Evolutionary conservation across 2,797 vertebrate genomes (phyloP), one percentile per base, ranked within the genome.

Genomic region (Denticeps clupeoides): DNA sequence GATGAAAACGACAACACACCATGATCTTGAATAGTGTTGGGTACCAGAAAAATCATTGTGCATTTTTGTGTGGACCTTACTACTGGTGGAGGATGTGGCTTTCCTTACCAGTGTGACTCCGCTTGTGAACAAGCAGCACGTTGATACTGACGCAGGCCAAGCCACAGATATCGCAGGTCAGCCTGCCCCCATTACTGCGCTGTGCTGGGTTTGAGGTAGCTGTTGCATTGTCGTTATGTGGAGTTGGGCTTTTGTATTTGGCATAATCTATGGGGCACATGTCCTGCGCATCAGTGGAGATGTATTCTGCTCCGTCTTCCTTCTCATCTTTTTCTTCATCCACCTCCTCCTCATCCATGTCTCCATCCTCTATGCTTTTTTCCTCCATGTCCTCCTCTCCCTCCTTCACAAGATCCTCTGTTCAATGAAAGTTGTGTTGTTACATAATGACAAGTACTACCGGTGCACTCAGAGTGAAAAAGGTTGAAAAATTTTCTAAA

Each of bases 101-200:
- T 60, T 76, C 76, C 82, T 87, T 80, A 96, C 92, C 92, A 32
- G 91, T 95, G 75, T 95, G 91, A 75, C 91, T 95, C 71, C 91
- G 85, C 52, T 95, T 94, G 74, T 97, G 92, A 69, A 97, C 92
- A 77, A 95, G 85, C 77, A 97, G 77, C 46, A 97, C 91, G 54
- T 97, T 97, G 74, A 93, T 89, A 78, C 91, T 93, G 71, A 95
- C 85, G 77, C 92, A 95, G 76, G 87, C 84, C 74, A 95, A 75
- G 64, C 91, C 92, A 59, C 91, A 97, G 69, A 94, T 81, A 69
- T 97, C 90, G 35, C 92, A 97, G 54, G 56, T 92, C 66, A 94
- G 83, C 70, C 94, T 97, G 50, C 88, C 9, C 0, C 57, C 3
- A 28, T 66, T 71, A 49, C 60, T 28, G 56, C 68, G 66, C 18